A percentile compares a stretch with the other conserved stretches of the same genome.
These are phyloP conservation scores for Oryzias curvinotus DNA, from an alignment of 2,113 vertebrate genomes.

Conservation along the genomic window DNA sequence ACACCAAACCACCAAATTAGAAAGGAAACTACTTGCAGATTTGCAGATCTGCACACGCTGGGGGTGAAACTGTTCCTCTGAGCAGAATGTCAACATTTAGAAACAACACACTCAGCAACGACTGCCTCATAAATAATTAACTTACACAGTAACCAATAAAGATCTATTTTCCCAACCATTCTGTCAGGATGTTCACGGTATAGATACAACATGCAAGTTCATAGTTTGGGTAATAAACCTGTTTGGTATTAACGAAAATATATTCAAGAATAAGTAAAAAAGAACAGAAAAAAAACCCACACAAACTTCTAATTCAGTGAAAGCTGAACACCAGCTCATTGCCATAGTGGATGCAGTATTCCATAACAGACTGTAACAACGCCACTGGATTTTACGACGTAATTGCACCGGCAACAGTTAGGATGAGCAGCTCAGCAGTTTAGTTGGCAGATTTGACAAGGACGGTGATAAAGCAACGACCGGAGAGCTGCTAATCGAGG, in stretches of 20 bases:
- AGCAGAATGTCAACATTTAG: conserved; percentile 8
- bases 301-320: background rate
- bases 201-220: no score
- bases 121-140: conserved; percentile 1
- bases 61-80: background rate
- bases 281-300: background rate
- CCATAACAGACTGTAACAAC: background rate
- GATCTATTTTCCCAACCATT: no score
- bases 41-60: conserved; percentile 1
- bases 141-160: background rate
- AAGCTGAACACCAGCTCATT: background rate
- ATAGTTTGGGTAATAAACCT: no score
- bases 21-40: background rate
- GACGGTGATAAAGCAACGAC: background rate
- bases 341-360: background rate
- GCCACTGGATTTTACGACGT: background rate
- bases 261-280: background rate
- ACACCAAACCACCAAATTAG: background rate
- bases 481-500: background rate
- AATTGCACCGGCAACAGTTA: conserved; percentile 1
- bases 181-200: no score
- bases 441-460: conserved; percentile 11
- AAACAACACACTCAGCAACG: conserved; percentile 6
- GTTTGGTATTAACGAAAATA: no score
- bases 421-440: conserved; percentile 9